These are phyloP conservation scores for Eristalis tenax DNA, from an alignment of 2,888 invertebrate species.

Conservation along the genomic window DNA sequence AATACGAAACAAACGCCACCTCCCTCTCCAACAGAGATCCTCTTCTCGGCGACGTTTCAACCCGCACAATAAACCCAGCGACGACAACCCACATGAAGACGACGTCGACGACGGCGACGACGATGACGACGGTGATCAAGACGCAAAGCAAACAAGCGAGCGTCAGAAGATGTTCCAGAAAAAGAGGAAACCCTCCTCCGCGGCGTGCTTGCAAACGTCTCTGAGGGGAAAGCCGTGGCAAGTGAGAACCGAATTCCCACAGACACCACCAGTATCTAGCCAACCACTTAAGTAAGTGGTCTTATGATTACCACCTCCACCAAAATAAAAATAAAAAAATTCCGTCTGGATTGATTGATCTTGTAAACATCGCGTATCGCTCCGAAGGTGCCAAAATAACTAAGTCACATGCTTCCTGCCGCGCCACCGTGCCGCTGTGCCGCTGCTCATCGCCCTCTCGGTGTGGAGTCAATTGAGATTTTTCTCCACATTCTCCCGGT, in stretches of 20 bases:
- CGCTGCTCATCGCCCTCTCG: constrained; percentile 36
- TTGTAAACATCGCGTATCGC: constrained; percentile 66
- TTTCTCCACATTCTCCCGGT: constrained; percentile 11
- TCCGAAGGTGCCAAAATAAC: constrained; percentile 73
- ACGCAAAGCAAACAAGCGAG: constrained; percentile 15
- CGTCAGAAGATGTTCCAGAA: constrained; percentile 4
- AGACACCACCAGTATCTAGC: constrained; percentile 28
- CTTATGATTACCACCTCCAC: constrained; percentile 51
- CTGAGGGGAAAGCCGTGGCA: constrained; percentile 13
- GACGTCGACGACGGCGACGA: constrained; percentile 17
- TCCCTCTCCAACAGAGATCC: no score
- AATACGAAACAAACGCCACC: constrained; percentile 28
- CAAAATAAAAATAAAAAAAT: constrained; percentile 46
- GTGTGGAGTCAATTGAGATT: constrained; percentile 66
- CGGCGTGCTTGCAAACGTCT: constrained; percentile 5
- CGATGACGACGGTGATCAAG: not conserved
- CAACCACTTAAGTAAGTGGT: constrained; percentile 66
- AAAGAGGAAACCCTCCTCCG: not conserved
- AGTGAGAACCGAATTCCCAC: constrained; percentile 5
- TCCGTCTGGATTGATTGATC: constrained; percentile 63
- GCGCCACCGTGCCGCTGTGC: constrained; percentile 63
- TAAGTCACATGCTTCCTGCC: constrained; percentile 73
- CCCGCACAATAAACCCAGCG: not conserved
- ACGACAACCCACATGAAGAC: not conserved
- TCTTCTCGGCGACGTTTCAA: not conserved